Evolutionary conservation across 1,140 invertebrate genomes (phyloP).

Genomic region (Conus betulinus): DNA sequence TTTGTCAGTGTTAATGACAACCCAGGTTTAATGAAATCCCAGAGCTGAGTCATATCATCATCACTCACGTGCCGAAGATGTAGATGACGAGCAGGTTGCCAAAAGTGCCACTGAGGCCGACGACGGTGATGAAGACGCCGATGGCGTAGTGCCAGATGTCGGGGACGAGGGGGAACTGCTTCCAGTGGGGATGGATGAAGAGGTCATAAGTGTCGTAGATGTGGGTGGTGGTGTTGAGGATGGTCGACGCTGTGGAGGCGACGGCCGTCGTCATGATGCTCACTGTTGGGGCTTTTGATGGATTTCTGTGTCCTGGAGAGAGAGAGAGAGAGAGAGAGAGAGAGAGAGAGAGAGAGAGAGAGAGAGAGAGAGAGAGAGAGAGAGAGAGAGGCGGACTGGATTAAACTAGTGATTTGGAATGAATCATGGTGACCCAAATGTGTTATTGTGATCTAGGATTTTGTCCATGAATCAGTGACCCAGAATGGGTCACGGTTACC

Average conservation of each 20-base stretch:
- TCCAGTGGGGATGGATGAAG: constrained; percentile 69
- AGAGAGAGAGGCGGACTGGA: too few relatives aligned
- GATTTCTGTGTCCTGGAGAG: background rate
- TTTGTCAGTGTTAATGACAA: too few relatives aligned
- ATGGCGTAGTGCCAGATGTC: constrained; percentile 81
- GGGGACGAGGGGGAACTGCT: constrained; percentile 58
- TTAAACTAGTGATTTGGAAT: too few relatives aligned
- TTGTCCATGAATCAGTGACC: too few relatives aligned
- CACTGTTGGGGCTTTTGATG: background rate
- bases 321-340: background rate
- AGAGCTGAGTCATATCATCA: too few relatives aligned
- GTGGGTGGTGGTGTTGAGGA: constrained; percentile 49
- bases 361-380: too few relatives aligned
- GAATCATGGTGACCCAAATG: too few relatives aligned
- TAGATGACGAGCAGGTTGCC: constrained; percentile 92
- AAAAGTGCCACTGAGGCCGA: constrained; percentile 83
- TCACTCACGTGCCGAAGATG: constrained; percentile 82
- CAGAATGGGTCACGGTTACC: too few relatives aligned
- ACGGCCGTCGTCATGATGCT: background rate
- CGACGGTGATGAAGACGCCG: constrained; percentile 84
- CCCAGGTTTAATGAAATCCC: too few relatives aligned
- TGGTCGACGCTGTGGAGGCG: constrained; percentile 20
- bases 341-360: background rate
- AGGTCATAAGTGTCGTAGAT: constrained; percentile 63
- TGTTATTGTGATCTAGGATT: too few relatives aligned